Base-by-base conservation (phyloP, 2,797 vertebrate genomes). In the Typhlichthys eigenmanni region DNA sequence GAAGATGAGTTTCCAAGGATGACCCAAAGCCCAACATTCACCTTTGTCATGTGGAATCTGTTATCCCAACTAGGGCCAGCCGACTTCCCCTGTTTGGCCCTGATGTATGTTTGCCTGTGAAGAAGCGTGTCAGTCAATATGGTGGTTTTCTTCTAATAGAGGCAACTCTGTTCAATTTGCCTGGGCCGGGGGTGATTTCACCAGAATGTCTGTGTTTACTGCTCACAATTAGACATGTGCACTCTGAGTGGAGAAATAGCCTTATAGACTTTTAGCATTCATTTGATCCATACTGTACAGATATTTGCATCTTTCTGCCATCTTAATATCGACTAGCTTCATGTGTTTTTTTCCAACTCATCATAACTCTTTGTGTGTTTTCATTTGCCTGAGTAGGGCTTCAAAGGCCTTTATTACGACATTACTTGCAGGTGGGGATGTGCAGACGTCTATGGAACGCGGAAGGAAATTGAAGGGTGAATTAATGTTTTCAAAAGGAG, bases 31-130 rank as follows among this genome's bases (percentile, higher is more conserved):
- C 29, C 52, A 82, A 75, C 69, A 62, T 54, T 64, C 68, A 85
- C 66, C 79, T 84, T 72, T 75, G 73, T 84, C 83, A 70, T 11
- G 0, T 38, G 64, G 64, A 83, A 70, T 83, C 59, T 66, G 76
- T 81, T 82, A 74, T 65, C 69, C 72, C 66, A 66, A 74, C 64
- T 63, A 62, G 61, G 54, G 38, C 50, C 54, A 16, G 13, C 17
- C 2, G 34, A n/a, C 48, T 72, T 75, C 48, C n/a, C 14, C 29
- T 49, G 24, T 9, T 16, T 29, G 13, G 55, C 47, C 13, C 32
- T 57, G 16, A 64, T 49, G 48, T 24, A 47, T 64, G 47, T 64
- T 38, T 24, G 14, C 61, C 45, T 16, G 53, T 54, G 17, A 24
- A 43, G 3, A 47, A 46, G 61, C 1, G 34, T 29, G 46, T 59